phyloP scores from a whole-genome alignment of 2,113 vertebrate genomes.

The Rallus limicola region DNA sequence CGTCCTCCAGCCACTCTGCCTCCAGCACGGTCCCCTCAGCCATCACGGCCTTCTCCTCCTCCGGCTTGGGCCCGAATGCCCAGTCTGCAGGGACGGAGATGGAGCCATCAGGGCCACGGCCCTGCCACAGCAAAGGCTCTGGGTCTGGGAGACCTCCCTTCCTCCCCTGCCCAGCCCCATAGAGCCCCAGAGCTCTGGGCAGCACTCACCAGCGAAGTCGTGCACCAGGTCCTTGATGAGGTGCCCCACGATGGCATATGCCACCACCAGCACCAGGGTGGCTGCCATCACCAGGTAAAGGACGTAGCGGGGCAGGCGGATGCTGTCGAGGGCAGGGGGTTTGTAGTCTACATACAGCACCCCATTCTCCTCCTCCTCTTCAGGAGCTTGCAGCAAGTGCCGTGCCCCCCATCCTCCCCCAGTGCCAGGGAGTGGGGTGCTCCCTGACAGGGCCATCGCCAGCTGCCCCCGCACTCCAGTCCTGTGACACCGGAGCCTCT shows the following conservation, averaged over 20 bases:
- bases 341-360: slow-evolving; percentile 80
- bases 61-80: slow-evolving; percentile 83
- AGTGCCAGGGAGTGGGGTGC: fast-evolving
- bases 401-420: neutral
- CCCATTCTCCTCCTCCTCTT: slow-evolving; percentile 19
- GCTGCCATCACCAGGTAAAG: slow-evolving; percentile 87
- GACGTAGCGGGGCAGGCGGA: slow-evolving; percentile 82
- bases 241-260: slow-evolving; percentile 92
- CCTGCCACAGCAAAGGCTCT: neutral
- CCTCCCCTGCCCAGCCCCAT: fast-evolving
- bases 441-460: neutral
- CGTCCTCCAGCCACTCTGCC: slow-evolving; percentile 5
- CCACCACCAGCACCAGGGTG: slow-evolving; percentile 79
- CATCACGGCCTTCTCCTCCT: slow-evolving; percentile 75
- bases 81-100: slow-evolving; percentile 74
- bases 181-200: neutral
- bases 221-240: slow-evolving; percentile 92
- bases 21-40: slow-evolving; percentile 49
- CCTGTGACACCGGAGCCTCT: fast-evolving
- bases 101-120: neutral
- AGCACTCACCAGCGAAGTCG: slow-evolving; percentile 83
- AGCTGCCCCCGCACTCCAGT: neutral
- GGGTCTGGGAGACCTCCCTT: too few relatives aligned
- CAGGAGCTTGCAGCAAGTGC: slow-evolving; percentile 68
- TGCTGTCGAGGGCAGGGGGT: slow-evolving; percentile 84